Base-by-base conservation (phyloP, 2,797 vertebrate species). In the Betta splendens region DNA sequence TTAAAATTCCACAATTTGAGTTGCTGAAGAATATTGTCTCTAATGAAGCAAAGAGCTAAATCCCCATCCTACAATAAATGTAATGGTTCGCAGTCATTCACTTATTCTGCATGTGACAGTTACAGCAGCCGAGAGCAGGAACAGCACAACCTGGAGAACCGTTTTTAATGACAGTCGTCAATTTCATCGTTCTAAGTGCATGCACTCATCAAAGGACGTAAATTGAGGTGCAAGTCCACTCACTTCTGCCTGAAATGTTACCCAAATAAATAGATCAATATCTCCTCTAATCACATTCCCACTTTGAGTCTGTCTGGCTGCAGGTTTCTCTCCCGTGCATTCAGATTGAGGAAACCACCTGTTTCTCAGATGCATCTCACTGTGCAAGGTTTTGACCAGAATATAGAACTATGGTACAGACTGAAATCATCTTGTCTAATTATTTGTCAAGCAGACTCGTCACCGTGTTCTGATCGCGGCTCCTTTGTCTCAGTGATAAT, bases 201-300 rank as follows among this genome's bases (percentile, higher is more conserved):
- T 42, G 59, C 32, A 48, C 47, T 66, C 64, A 65, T 72, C 49
- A 55, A 11, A 36, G 17, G 50, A 64, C 37, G 65, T 59, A 79
- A 78, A 84, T 48, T 67, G 64, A 79, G 68, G 63, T 68, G 45
- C n/a, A 72, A 66, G 70, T 76, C 69, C 42, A 45, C 47, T 80
- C 53, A 57, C 61, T 71, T 76, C 79, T 38, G 70, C 58, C 35
- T 51, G 39, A 74, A 61, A 80, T 33, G 5, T 63, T 45, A 35
- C 59, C 63, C 68, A 79, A 81, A 82, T 75, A 80, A 78, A 87
- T 48, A 33, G 50, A 86, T 85, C 75, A 67, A 80, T 81, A 73
- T 51, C 35, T 72, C 51, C 53, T 74, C 60, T 80, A 70, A 86
- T 79, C 65, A 66, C 66, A 72, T 68, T 76, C 25, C 50, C 52